Conservation (phyloP, 1,140 invertebrate genomes). For the Trinorchestia longiramus region DNA sequence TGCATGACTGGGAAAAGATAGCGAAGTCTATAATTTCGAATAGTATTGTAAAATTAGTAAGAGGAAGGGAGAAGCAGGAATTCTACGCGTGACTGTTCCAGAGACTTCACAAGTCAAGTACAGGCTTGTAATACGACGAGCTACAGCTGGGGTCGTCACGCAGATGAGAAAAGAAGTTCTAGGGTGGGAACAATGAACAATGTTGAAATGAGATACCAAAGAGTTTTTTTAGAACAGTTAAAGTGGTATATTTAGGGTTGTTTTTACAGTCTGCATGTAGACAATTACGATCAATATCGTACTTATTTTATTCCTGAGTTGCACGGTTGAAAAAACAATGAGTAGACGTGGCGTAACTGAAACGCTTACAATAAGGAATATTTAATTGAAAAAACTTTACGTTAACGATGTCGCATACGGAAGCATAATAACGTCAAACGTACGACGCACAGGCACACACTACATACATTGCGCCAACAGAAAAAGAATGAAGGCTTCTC, state of each 20-base stretch:
- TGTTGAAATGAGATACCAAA: neutral
- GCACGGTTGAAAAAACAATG: neutral
- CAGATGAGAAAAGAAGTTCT: neutral
- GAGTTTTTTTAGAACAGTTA: neutral
- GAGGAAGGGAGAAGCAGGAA: neutral
- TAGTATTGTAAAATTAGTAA: neutral
- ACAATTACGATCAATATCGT: neutral
- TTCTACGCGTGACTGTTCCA: neutral
- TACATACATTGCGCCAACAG: neutral
- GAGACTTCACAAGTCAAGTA: neutral
- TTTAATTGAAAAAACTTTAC: neutral
- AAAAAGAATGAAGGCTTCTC: neutral
- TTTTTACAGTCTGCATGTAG: too few relatives aligned
- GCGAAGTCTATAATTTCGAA: neutral
- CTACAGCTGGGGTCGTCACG: neutral
- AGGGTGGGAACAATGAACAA: neutral
- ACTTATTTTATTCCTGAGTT: neutral
- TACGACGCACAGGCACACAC: neutral
- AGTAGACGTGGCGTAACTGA: neutral
- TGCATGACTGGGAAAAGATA: neutral
- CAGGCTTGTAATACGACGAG: neutral
- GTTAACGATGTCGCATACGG: neutral
- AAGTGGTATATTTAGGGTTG: neutral
- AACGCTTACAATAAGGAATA: neutral
- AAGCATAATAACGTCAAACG: neutral